Conservation (phyloP, 2,113 vertebrate species). For the Talpa occidentalis region DNA sequence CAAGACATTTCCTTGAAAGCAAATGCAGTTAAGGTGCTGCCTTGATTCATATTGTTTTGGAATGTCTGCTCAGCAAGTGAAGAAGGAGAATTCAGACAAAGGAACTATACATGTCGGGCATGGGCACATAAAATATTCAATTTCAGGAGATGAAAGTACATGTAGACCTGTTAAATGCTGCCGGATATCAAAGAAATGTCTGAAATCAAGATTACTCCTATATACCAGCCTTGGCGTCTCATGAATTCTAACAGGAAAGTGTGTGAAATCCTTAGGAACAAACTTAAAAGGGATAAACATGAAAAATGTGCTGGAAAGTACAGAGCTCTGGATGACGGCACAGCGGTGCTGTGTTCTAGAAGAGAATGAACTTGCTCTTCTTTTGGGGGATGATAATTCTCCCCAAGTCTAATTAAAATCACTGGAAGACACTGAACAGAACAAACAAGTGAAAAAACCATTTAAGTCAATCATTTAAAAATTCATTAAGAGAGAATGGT, state of each 20-base stretch:
- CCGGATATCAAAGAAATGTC: background rate
- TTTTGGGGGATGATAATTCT: background rate
- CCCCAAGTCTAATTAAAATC: background rate
- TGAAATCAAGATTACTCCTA: background rate
- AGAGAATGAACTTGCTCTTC: background rate
- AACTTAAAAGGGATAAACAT: background rate
- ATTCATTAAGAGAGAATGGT: background rate
- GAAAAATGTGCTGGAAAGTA: background rate
- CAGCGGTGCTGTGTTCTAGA: background rate
- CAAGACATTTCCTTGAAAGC: background rate
- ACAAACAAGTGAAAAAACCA: background rate
- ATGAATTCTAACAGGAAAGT: background rate
- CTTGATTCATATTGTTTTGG: background rate
- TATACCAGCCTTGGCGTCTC: background rate
- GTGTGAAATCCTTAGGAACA: background rate
- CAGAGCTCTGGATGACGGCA: background rate
- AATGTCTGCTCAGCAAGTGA: background rate
- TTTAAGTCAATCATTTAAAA: background rate
- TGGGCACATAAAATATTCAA: background rate
- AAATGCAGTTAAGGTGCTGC: background rate
- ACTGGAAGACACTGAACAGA: background rate
- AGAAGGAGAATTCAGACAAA: background rate
- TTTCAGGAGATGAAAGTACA: background rate
- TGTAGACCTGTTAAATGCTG: background rate
- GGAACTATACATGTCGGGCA: background rate